These are phyloP conservation scores for Drosophila mimica DNA, from an alignment of 2,888 invertebrate species.

Conservation along the genomic window DNA sequence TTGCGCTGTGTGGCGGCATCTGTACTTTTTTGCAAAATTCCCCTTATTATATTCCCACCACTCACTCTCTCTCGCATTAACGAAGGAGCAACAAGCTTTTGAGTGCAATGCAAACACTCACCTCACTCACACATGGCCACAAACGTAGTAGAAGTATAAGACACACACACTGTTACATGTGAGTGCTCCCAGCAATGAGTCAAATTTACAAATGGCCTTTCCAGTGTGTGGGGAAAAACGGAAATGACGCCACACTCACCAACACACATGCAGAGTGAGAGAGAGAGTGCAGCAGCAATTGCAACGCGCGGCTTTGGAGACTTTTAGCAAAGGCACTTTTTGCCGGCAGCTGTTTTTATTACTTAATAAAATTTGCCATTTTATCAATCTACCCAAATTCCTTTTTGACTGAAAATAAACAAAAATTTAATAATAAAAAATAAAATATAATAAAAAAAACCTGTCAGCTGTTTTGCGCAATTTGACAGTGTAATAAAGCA, in stretches of 20 bases:
- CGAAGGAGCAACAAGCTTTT: constrained; percentile 75
- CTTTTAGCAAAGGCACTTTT: constrained; percentile 72
- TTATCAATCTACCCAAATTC: constrained; percentile 6
- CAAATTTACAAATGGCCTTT: constrained; percentile 40
- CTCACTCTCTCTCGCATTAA: constrained; percentile 26
- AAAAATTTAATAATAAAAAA: background rate
- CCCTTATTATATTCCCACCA: constrained; percentile 47
- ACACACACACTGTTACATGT: constrained; percentile 7
- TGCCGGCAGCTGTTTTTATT: constrained; percentile 43
- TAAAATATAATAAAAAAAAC: constrained; percentile 17
- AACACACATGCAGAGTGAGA: constrained; percentile 8
- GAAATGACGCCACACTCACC: constrained; percentile 73
- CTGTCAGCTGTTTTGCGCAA: constrained; percentile 59
- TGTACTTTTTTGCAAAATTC: constrained; percentile 73
- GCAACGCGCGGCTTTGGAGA: constrained; percentile 65
- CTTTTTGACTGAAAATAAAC: background rate
- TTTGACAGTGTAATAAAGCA: constrained; percentile 33
- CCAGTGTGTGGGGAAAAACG: constrained; percentile 73
- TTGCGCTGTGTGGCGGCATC: constrained; percentile 72
- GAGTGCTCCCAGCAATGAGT: constrained; percentile 15
- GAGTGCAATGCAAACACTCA: constrained; percentile 66
- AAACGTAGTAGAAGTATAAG: constrained; percentile 21
- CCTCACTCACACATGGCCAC: constrained; percentile 27
- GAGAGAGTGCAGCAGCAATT: constrained; percentile 30
- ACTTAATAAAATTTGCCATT: constrained; percentile 9